Conservation (phyloP, 2,888 invertebrate genomes). For the Abrostola triplasia region DNA sequence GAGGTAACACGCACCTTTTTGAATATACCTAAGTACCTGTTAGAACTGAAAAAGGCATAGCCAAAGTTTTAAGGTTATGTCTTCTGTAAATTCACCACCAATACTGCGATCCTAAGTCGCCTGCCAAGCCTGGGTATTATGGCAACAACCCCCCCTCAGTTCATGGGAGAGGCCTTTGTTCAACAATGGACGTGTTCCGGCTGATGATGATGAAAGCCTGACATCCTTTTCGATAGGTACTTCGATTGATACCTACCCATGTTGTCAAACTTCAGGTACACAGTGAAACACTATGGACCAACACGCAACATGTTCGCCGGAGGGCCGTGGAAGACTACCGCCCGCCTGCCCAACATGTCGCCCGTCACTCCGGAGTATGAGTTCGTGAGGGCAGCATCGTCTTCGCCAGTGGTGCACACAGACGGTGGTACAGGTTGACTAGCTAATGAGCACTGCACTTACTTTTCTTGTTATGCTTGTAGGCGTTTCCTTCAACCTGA, state of each 20-base stretch:
- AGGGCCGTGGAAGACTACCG: conserved; percentile 75
- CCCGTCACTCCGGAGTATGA: conserved; percentile 72
- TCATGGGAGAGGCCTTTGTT: no score
- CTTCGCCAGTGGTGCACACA: conserved; percentile 65
- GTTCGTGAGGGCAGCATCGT: conserved; percentile 74
- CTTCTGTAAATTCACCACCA: no score
- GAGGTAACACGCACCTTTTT: no score
- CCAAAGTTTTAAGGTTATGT: no score
- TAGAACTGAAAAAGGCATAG: not conserved
- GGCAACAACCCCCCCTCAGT: no score
- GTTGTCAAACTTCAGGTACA: conserved; percentile 67
- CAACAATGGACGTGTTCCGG: no score
- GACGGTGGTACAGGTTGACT: conserved; percentile 82
- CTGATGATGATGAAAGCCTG: no score
- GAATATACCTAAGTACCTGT: no score
- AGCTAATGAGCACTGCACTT: conserved; percentile 69
- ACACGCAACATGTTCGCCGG: conserved; percentile 65
- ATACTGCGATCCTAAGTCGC: no score
- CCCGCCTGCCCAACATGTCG: conserved; percentile 61
- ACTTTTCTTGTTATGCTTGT: conserved; percentile 36
- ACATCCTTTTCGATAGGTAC: no score
- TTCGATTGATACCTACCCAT: not conserved
- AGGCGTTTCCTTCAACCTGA: no score
- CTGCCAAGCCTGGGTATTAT: no score
- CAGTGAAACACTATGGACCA: conserved; percentile 70